These are phyloP conservation scores for Chaetops frenatus DNA, from an alignment of 2,113 vertebrate genomes.

Conservation along the genomic window DNA sequence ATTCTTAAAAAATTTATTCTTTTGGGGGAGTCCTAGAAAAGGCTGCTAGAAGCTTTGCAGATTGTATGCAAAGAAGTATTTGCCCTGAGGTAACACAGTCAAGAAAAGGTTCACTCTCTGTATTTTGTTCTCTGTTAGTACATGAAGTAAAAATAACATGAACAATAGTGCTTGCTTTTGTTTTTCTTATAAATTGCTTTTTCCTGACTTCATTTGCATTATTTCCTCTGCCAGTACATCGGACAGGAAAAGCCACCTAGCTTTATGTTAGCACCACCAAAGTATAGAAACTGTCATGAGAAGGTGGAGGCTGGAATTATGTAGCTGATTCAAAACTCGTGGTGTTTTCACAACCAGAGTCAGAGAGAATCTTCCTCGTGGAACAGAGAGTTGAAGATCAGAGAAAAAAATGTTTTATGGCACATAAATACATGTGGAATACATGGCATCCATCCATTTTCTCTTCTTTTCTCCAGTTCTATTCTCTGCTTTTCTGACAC, in stretches of 20 bases:
- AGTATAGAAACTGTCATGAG: background rate
- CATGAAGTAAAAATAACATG: background rate
- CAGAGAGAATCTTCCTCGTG: background rate
- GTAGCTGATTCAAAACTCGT: background rate
- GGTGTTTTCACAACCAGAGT: background rate
- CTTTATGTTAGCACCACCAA: background rate
- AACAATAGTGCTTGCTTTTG: background rate
- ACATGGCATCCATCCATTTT: background rate
- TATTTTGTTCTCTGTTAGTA: background rate
- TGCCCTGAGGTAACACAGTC: background rate
- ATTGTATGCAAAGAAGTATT: background rate
- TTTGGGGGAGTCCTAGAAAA: background rate
- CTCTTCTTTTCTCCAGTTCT: background rate
- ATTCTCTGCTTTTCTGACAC: background rate
- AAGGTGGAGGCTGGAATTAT: background rate
- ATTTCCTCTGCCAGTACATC: background rate
- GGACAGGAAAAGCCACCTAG: background rate
- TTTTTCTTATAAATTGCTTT: background rate
- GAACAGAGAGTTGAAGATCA: background rate
- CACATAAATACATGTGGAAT: background rate
- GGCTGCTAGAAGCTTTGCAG: background rate
- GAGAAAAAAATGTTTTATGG: background rate
- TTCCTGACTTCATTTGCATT: background rate
- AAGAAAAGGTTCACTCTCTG: background rate
- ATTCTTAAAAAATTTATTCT: background rate